Conservation (phyloP, 2,888 invertebrate genomes). For the Psylliodes chrysocephalus region DNA sequence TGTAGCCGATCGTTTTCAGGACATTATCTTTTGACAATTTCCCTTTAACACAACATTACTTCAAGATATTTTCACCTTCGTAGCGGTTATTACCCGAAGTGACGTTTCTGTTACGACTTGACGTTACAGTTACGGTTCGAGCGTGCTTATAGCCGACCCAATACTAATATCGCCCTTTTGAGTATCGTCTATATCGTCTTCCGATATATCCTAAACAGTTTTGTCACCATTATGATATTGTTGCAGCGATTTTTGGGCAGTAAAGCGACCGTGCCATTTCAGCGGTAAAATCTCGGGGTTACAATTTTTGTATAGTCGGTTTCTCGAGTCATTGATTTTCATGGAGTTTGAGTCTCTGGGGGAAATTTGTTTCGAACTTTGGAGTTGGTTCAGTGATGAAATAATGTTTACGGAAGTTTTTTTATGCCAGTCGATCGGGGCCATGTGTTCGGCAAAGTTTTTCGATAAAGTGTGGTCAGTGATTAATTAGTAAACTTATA, state of each 20-base stretch:
- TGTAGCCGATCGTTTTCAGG: too few species aligned
- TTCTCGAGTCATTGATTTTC: slow-evolving; percentile 18
- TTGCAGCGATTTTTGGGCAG: not conserved
- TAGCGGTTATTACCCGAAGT: not conserved
- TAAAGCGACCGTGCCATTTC: not conserved
- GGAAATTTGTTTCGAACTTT: not conserved
- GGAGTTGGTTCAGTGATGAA: not conserved
- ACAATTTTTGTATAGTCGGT: not conserved
- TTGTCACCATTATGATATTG: not conserved
- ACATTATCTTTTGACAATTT: too few species aligned
- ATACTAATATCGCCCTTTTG: not conserved
- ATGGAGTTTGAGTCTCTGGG: not conserved
- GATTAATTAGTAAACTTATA: not conserved
- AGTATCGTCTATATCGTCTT: not conserved
- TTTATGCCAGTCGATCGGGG: not conserved
- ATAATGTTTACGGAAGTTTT: not conserved
- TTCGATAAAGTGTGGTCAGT: not conserved
- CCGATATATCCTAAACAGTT: slow-evolving; percentile 4
- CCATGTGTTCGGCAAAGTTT: not conserved
- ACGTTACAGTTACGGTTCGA: not conserved
- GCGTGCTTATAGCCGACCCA: not conserved
- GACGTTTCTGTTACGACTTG: not conserved
- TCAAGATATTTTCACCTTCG: not conserved
- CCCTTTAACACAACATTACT: not conserved
- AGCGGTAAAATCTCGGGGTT: slow-evolving; percentile 1